Base-by-base conservation (phyloP, 2,888 invertebrate genomes). In the Hirtodrosophila confusa region DNA sequence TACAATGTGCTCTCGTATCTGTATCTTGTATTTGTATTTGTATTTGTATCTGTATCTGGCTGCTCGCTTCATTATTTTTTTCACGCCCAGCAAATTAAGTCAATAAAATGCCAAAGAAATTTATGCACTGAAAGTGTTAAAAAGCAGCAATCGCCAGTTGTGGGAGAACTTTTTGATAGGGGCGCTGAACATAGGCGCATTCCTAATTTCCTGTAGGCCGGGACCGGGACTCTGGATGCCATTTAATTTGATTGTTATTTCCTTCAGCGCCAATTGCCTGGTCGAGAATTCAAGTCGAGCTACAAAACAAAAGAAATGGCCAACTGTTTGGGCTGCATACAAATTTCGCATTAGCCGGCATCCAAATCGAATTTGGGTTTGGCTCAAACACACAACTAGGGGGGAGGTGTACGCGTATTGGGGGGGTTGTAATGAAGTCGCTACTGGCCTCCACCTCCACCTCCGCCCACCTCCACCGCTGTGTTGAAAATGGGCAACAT, bases 211-310 rank as follows among this genome's bases (percentile, higher is more conserved):
- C 80, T 79, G 69, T 61, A 49, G 62, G 58, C 64, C 11, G 10
- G 17, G 17, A 17, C 17, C 17, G 17, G 17, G 17, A 17, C 27
- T 57, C 31, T 45, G 76, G 57, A 70, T 80, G 76, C 74, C 80
- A 74, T 80, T 80, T 79, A 79, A 80, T 86, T 86, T 80, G 86
- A 80, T 86, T 86, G 80, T 86, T 86, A 80, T 86, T 74, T 79
- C 70, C 74, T 74, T 44, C 53, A 63, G 57, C 80, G 61, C 61
- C 84, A 73, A 79, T 73, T 83, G 39, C 39, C 33, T 53, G 50
- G 48, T 49, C 62, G 54, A 35, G 51, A 58, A 71, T 55, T 43
- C 53, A 49, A 51, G 17, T 17, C 17, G 17, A 50, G 31, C 43
- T n/a, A 27, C 55, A 61, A 80, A 86, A 83, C 80, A 79, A 83